Conservation (phyloP, 2,113 vertebrate species). For the Pungitius pungitius region DNA sequence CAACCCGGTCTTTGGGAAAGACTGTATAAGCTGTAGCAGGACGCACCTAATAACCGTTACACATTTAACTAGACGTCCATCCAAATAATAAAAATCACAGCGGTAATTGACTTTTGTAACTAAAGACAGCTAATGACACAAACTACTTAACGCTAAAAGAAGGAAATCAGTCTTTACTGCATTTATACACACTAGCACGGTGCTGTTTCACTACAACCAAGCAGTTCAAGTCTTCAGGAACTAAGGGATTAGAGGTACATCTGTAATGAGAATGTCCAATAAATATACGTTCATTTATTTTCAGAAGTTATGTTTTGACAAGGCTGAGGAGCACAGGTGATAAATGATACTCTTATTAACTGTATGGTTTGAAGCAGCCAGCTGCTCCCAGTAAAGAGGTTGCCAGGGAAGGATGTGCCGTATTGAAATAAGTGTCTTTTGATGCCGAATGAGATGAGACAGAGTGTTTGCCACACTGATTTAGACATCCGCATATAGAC, state of each 20-base stretch:
- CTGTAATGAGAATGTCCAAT: neutral
- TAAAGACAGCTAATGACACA: neutral
- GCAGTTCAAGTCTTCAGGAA: no score
- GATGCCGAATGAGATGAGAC: neutral
- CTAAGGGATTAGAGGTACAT: no score
- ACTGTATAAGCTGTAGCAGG: neutral
- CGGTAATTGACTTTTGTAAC: neutral
- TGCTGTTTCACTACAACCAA: neutral
- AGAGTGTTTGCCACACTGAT: neutral
- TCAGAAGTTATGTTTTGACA: neutral
- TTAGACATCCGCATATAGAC: neutral
- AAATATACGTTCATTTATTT: neutral
- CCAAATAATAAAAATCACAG: neutral
- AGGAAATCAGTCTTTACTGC: neutral
- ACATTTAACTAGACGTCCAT: neutral
- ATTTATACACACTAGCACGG: neutral
- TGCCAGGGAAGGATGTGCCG: neutral
- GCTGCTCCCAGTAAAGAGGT: neutral
- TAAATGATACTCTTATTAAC: neutral
- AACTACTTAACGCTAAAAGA: neutral
- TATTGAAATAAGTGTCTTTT: neutral
- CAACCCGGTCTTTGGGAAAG: no score
- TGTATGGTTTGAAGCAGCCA: neutral
- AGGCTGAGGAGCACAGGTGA: neutral
- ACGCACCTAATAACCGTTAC: neutral